Conservation (phyloP, 1,140 invertebrate genomes). For the Probaryconus sp. region DNA sequence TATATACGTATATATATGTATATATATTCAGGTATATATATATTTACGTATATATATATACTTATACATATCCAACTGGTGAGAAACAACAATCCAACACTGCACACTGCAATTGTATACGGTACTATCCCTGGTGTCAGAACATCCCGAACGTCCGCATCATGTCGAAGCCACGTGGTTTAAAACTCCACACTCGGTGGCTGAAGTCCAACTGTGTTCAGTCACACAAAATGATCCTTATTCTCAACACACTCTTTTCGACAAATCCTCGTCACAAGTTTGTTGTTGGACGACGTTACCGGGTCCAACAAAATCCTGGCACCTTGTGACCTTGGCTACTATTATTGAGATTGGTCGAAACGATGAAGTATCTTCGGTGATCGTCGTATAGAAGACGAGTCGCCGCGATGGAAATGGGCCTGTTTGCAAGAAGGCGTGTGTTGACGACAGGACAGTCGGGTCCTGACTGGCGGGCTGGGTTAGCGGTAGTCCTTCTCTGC, state of each 20-base stretch:
- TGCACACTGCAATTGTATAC: slow-evolving; percentile 33
- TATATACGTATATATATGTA: too few relatives aligned
- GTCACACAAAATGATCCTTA: too few relatives aligned
- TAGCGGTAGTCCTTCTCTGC: slow-evolving; percentile 47
- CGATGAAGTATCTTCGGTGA: background rate
- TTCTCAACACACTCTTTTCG: too few relatives aligned
- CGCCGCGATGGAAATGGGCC: background rate
- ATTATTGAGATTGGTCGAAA: too few relatives aligned
- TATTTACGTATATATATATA: too few relatives aligned
- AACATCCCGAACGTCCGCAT: slow-evolving; percentile 66
- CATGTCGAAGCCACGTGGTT: slow-evolving; percentile 29
- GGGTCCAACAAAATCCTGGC: too few relatives aligned
- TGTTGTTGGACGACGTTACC: too few relatives aligned
- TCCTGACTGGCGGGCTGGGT: slow-evolving; percentile 67
- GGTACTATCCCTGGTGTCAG: background rate
- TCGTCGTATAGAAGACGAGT: background rate
- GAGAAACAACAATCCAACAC: slow-evolving; percentile 28
- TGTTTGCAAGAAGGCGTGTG: slow-evolving; percentile 35
- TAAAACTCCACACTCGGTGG: too few relatives aligned
- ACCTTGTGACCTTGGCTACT: too few relatives aligned
- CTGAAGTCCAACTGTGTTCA: too few relatives aligned
- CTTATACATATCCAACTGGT: slow-evolving; percentile 31
- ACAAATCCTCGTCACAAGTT: too few relatives aligned
- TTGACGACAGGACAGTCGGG: slow-evolving; percentile 68
- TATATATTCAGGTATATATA: too few relatives aligned